Conservation (phyloP, 2,113 vertebrate species). For the Megalops atlanticus region DNA sequence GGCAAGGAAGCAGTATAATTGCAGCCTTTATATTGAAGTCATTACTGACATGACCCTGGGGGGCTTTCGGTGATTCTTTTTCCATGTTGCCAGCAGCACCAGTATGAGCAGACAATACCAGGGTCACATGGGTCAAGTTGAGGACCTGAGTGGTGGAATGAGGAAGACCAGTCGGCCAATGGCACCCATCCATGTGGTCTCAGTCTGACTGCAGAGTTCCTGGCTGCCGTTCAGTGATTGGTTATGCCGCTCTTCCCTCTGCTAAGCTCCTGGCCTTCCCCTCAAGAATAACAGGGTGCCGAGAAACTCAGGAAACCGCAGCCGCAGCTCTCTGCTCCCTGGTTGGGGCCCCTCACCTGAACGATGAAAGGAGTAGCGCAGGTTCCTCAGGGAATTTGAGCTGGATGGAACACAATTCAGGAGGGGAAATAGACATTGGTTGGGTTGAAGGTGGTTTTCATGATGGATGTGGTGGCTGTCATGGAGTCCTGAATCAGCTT, state of each 20-base stretch:
- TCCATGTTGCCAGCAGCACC: no score
- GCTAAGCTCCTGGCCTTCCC: not conserved
- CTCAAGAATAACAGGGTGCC: no score
- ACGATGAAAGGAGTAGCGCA: not conserved
- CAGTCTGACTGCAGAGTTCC: no score
- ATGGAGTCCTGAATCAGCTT: not conserved
- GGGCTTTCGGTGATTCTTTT: no score
- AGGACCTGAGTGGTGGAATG: not conserved
- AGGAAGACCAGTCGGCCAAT: no score
- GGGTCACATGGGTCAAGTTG: not conserved
- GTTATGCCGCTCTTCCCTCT: not conserved
- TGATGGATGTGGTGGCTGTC: constrained; percentile 11
- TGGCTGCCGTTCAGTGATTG: no score
- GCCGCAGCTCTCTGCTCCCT: not conserved
- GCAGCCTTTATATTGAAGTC: no score
- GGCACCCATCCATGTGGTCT: no score
- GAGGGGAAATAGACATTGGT: not conserved
- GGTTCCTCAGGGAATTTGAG: not conserved
- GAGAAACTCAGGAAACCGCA: constrained; percentile 2
- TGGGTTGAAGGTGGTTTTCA: not conserved
- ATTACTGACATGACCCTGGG: no score
- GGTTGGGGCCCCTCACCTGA: not conserved
- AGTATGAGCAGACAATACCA: no score
- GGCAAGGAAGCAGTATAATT: no score
- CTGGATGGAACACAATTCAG: not conserved